Evolutionary conservation across 2,888 invertebrate genomes (phyloP).

Genomic region (Sarcophaga caerulescens): DNA sequence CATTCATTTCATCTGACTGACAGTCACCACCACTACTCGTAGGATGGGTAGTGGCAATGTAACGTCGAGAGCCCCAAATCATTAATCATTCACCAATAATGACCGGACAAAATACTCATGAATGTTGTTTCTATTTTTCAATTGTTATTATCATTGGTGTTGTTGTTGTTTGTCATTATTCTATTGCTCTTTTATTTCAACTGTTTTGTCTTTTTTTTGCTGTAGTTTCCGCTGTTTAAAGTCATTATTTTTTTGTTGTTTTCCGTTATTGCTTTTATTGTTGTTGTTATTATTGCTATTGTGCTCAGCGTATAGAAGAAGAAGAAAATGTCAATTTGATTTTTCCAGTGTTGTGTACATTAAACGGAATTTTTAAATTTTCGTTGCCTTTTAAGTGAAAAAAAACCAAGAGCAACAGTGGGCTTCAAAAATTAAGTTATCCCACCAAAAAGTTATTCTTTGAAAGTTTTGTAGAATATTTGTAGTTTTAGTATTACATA

Average conservation of each 20-base stretch:
- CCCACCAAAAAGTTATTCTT: no score
- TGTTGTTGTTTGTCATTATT: background rate
- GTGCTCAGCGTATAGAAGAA: background rate
- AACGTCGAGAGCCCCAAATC: background rate
- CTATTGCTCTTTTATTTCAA: background rate
- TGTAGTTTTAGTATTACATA: no score
- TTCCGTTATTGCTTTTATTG: background rate
- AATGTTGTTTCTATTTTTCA: background rate
- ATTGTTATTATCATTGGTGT: conserved; percentile 7
- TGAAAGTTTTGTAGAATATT: no score
- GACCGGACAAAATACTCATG: conserved; percentile 53
- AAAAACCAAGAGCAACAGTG: background rate
- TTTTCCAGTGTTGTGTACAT: conserved; percentile 50
- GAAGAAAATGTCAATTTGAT: conserved; percentile 50
- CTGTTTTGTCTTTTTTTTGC: background rate
- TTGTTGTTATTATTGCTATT: background rate
- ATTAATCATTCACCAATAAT: conserved; percentile 64
- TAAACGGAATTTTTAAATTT: conserved; percentile 13
- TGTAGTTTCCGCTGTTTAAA: conserved; percentile 12
- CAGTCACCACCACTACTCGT: no score
- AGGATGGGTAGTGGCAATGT: no score
- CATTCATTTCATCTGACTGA: no score
- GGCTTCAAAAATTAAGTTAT: background rate
- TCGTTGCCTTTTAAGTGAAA: background rate
- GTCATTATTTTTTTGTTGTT: conserved; percentile 9